Percentiles rank a stretch among this genome's conserved stretches.
These are phyloP conservation scores for Coenonympha glycerion DNA, from an alignment of 2,888 invertebrate genomes.

Conservation along the genomic window DNA sequence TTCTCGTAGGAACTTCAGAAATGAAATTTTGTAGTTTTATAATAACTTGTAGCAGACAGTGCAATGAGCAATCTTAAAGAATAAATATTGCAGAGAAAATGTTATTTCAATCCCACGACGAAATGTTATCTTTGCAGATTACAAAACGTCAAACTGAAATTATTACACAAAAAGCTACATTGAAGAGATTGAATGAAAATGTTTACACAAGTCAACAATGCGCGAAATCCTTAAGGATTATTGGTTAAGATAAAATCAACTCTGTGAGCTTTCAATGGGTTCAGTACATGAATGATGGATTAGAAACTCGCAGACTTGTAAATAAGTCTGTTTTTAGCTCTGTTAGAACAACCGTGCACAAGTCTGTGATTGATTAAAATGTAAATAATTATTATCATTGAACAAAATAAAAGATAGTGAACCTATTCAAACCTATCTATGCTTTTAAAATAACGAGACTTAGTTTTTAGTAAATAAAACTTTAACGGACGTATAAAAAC, in stretches of 20 bases:
- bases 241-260: conserved; percentile 17
- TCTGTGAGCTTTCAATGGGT: conserved; percentile 8
- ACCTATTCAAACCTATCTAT: too few relatives aligned
- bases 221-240: conserved; percentile 48
- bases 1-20: too few relatives aligned
- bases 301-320: too few relatives aligned
- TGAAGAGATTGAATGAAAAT: conserved; percentile 44
- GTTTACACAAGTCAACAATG: conserved; percentile 54
- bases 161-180: conserved; percentile 44
- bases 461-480: too few relatives aligned
- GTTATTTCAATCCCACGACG: conserved; percentile 8
- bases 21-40: background rate
- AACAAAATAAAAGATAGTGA: too few relatives aligned
- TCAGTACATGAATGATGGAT: conserved; percentile 10
- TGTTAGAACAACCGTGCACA: too few relatives aligned
- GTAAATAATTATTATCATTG: too few relatives aligned
- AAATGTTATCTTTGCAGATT: conserved; percentile 29
- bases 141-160: conserved; percentile 24
- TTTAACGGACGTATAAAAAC: too few relatives aligned
- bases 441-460: too few relatives aligned
- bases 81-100: conserved; percentile 10
- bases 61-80: background rate
- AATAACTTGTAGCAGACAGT: background rate
- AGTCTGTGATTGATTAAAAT: too few relatives aligned
- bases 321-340: too few relatives aligned